These are phyloP conservation scores for Drosophila pectinifera DNA, from an alignment of 1,140 invertebrate genomes.

Conservation along the genomic window DNA sequence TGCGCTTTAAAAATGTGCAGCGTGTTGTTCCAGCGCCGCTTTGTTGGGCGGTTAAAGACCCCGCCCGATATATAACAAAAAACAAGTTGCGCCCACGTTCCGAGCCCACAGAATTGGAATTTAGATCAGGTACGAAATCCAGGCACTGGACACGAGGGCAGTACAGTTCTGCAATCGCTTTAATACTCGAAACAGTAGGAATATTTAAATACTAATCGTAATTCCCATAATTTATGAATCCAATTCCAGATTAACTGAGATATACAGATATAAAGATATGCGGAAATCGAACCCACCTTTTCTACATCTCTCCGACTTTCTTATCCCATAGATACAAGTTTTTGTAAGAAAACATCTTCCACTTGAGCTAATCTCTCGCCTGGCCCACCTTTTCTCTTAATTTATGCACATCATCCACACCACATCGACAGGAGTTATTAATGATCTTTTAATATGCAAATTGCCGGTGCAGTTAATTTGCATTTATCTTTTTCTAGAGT, in stretches of 20 bases:
- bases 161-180: slow-evolving; percentile 12
- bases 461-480: slow-evolving; percentile 38
- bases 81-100: slow-evolving; percentile 45
- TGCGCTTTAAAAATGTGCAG: slow-evolving; percentile 52
- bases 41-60: slow-evolving; percentile 64
- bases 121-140: slow-evolving; percentile 27
- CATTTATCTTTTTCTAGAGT: slow-evolving; percentile 30
- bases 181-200: too few species aligned
- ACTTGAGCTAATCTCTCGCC: slow-evolving; percentile 3
- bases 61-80: slow-evolving; percentile 13
- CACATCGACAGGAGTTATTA: slow-evolving; percentile 39
- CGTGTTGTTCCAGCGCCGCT: slow-evolving; percentile 23
- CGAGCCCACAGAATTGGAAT: background rate
- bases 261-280: background rate
- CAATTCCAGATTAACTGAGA: background rate
- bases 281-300: background rate
- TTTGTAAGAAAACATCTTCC: slow-evolving; percentile 4
- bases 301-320: background rate
- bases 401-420: slow-evolving; percentile 33
- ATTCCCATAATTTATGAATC: background rate
- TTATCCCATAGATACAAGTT: background rate
- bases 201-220: background rate
- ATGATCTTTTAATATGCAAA: slow-evolving; percentile 55
- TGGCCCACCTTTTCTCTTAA: slow-evolving; percentile 31
- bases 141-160: slow-evolving; percentile 6